Percentiles rank a stretch among this genome's conserved stretches.
Evolutionary conservation across 2,113 vertebrate genomes (phyloP).

Genomic region (Macheiramphus alcinus): DNA sequence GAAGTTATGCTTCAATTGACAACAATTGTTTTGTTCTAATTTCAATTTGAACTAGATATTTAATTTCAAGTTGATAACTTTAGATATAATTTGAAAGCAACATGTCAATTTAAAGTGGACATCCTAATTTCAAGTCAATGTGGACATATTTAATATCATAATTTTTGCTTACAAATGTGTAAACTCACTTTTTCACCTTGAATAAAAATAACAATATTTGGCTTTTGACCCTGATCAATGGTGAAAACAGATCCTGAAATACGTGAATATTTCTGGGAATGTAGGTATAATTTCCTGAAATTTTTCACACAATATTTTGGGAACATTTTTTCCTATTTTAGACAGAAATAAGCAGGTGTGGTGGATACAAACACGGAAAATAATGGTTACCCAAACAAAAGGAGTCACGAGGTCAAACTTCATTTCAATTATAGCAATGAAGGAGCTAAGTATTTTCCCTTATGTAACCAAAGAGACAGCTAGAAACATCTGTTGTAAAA

Average conservation of each 20-base stretch:
- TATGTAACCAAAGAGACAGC: background rate
- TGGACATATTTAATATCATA: background rate
- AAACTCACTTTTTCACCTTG: rapidly evolving
- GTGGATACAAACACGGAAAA: background rate
- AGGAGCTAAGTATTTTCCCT: background rate
- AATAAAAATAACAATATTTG: background rate
- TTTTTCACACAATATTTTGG: background rate
- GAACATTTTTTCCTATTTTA: background rate
- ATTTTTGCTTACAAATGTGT: background rate
- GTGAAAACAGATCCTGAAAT: background rate
- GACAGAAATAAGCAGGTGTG: background rate
- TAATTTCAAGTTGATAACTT: background rate
- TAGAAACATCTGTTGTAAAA: background rate
- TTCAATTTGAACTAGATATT: background rate
- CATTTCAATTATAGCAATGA: background rate
- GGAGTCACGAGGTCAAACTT: background rate
- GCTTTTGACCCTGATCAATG: background rate
- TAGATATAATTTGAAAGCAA: background rate
- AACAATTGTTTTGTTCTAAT: background rate
- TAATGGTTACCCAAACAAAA: background rate
- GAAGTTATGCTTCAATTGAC: background rate
- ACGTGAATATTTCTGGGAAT: background rate
- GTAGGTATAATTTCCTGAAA: background rate
- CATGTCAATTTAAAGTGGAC: background rate
- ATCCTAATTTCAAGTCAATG: background rate